phyloP scores from a whole-genome alignment of 2,113 vertebrate species.

The Rynchops niger region DNA sequence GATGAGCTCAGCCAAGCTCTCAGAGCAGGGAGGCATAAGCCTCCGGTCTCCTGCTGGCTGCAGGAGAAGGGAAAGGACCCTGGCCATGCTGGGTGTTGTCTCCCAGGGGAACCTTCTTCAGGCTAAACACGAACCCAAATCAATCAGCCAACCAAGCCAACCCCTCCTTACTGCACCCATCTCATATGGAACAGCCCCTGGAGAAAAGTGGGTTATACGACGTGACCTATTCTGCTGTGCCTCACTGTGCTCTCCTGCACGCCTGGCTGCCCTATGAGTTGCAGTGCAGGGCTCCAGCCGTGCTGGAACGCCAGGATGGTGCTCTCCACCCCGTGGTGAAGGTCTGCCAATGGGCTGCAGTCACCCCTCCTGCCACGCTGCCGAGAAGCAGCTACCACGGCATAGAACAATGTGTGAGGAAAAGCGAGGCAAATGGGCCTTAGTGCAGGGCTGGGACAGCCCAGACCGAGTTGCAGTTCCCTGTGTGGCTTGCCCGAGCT shows the following conservation, averaged over 20 bases:
- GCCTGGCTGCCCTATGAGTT: not conserved
- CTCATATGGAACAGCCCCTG: not conserved
- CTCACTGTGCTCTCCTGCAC: not conserved
- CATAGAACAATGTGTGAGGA: not conserved
- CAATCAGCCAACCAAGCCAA: not conserved
- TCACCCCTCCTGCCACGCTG: not conserved
- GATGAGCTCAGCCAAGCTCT: not conserved
- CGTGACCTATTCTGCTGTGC: not conserved
- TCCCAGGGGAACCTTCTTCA: not conserved
- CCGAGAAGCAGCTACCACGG: not conserved
- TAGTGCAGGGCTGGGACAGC: not conserved
- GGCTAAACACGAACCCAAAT: not conserved
- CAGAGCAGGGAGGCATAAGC: not conserved
- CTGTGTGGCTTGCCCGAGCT: not conserved
- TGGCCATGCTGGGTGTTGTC: not conserved
- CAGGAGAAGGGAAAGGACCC: not conserved
- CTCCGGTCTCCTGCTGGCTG: not conserved
- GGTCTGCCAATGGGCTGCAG: not conserved
- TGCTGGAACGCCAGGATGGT: not conserved
- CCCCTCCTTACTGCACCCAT: not conserved
- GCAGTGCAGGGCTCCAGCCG: rapidly evolving
- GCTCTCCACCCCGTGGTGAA: not conserved
- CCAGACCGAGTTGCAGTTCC: not conserved
- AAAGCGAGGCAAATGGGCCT: not conserved
- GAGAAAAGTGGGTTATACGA: not conserved